These are phyloP conservation scores for Halocynthia roretzi DNA, from an alignment of 23 tunicate genomes.

Conservation along the genomic window DNA sequence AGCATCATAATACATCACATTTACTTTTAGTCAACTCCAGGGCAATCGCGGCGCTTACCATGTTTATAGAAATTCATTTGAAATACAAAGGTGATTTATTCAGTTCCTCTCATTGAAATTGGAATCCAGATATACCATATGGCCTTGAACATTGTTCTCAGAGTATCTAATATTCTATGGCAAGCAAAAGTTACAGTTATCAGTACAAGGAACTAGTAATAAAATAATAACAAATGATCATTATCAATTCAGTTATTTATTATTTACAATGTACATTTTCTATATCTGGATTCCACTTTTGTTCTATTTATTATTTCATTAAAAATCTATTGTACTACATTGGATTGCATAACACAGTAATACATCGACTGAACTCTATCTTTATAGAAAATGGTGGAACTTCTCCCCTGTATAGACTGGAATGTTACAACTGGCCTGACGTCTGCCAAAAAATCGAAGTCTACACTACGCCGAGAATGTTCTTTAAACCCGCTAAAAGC, in stretches of 20 bases:
- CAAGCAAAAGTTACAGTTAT: too few relatives aligned
- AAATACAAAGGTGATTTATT: conserved; percentile 35
- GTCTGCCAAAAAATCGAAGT: conserved; percentile 56
- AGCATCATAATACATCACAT: conserved; percentile 1
- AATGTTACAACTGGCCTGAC: conserved; percentile 93
- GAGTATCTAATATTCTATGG: too few relatives aligned
- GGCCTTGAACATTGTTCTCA: too few relatives aligned
- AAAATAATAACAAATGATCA: too few relatives aligned
- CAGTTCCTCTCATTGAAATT: too few relatives aligned
- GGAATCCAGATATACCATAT: too few relatives aligned
- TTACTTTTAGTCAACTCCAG: conserved; percentile 64
- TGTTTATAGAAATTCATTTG: conserved; percentile 40
- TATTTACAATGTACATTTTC: too few relatives aligned
- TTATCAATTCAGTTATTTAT: too few relatives aligned
- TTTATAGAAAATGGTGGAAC: background rate
- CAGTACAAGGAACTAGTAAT: too few relatives aligned
- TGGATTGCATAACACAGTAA: background rate
- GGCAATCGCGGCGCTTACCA: conserved; percentile 57
- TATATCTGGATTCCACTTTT: too few relatives aligned
- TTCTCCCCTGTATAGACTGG: conserved; percentile 59
- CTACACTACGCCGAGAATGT: conserved; percentile 58
- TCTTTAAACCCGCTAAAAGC: conserved; percentile 32
- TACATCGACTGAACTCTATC: background rate
- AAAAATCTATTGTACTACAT: too few relatives aligned
- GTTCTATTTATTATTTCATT: too few relatives aligned